These are phyloP conservation scores for Lerista edwardsae DNA, from an alignment of 2,797 vertebrate genomes.

Conservation along the genomic window DNA sequence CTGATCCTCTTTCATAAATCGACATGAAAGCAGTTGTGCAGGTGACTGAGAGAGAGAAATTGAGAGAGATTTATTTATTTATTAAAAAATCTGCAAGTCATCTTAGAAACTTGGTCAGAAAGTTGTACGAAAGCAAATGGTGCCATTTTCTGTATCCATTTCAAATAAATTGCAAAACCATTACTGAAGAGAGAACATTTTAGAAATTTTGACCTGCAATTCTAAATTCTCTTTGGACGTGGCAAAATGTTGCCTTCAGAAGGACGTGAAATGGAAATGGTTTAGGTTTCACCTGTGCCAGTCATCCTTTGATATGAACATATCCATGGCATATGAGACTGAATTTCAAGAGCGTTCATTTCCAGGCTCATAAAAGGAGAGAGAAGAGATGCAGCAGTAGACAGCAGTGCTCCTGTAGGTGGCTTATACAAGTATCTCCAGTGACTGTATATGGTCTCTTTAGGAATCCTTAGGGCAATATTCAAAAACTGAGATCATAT, in stretches of 20 bases:
- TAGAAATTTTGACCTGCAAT: not conserved
- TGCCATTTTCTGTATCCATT: not conserved
- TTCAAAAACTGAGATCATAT: not conserved
- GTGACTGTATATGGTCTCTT: not conserved
- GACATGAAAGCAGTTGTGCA: not conserved
- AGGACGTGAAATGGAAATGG: not conserved
- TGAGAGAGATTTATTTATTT: not conserved
- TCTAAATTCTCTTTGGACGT: not conserved
- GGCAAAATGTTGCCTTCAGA: accelerated
- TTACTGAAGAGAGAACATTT: not conserved
- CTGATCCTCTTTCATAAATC: constrained; percentile 9
- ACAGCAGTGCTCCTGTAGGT: not conserved
- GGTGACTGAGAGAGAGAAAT: not conserved
- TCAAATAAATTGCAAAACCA: not conserved
- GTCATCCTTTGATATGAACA: not conserved
- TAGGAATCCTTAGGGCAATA: not conserved
- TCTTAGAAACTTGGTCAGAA: not conserved
- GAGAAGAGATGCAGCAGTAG: not conserved
- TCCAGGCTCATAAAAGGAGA: not conserved
- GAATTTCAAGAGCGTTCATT: not conserved
- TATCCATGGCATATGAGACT: not conserved
- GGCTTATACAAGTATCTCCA: not conserved
- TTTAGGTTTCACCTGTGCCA: accelerated
- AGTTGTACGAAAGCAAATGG: not conserved
- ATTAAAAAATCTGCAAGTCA: not conserved